These are phyloP conservation scores for Clarias pachynema DNA, from an alignment of 2,797 vertebrate species.

Conservation along the genomic window DNA sequence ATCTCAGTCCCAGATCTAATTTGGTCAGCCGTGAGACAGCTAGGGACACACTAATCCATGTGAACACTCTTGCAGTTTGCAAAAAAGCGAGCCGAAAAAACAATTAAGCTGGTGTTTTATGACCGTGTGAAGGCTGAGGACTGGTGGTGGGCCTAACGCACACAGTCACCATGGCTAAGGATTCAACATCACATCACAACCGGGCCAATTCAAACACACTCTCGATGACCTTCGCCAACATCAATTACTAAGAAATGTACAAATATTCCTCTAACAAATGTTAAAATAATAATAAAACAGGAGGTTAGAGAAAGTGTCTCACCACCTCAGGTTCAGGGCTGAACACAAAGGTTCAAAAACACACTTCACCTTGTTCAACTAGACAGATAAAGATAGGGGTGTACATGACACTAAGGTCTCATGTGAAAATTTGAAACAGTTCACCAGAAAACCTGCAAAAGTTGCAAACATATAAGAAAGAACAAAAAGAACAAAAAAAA, in stretches of 20 bases:
- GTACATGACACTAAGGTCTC: neutral
- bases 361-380: neutral
- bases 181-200: conserved; percentile 64
- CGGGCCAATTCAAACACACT: conserved; percentile 69
- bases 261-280: conserved; percentile 67
- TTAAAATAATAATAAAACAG: neutral
- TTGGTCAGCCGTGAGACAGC: conserved; percentile 22
- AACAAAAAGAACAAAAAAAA: neutral
- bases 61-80: conserved; percentile 27
- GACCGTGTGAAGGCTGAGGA: conserved; percentile 48
- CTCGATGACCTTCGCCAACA: conserved; percentile 63
- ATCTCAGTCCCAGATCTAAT: conserved; percentile 33
- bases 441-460: neutral
- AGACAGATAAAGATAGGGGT: neutral
- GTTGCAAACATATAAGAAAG: neutral
- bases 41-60: conserved; percentile 34
- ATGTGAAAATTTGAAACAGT: neutral
- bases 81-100: conserved; percentile 21
- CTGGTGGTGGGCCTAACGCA: conserved; percentile 46
- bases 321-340: neutral
- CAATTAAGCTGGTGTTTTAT: conserved; percentile 38
- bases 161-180: conserved; percentile 71
- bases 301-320: neutral
- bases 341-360: neutral
- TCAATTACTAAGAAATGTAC: conserved; percentile 73